Conservation (phyloP, 1,140 invertebrate species). For the Ruditapes philippinarum region DNA sequence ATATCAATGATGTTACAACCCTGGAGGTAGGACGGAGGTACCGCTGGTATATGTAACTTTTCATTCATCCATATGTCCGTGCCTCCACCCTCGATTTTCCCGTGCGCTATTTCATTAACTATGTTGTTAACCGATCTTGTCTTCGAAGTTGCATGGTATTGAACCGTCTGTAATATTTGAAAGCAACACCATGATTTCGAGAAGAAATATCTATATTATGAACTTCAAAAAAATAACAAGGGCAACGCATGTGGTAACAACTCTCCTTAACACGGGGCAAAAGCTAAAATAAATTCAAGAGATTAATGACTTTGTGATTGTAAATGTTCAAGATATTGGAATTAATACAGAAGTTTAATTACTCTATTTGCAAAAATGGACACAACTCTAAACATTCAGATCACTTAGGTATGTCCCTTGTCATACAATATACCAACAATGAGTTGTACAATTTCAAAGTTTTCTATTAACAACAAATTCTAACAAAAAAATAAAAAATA, state of each 20-base stretch:
- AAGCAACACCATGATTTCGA: neutral
- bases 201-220: neutral
- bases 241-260: neutral
- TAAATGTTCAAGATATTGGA: too few relatives aligned
- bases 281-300: neutral
- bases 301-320: too few relatives aligned
- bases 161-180: neutral
- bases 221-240: neutral
- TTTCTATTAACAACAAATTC: too few relatives aligned
- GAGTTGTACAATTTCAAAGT: too few relatives aligned
- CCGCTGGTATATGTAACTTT: constrained; percentile 38
- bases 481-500: too few relatives aligned
- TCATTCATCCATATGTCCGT: constrained; percentile 44
- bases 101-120: neutral
- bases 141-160: constrained; percentile 21
- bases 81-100: constrained; percentile 40
- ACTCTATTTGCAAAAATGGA: too few relatives aligned
- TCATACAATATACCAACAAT: too few relatives aligned
- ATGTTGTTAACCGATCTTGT: constrained; percentile 2
- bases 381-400: too few relatives aligned
- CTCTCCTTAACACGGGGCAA: neutral
- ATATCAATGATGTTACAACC: constrained; percentile 64
- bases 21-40: constrained; percentile 53
- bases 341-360: too few relatives aligned
- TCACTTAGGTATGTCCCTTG: too few relatives aligned